Evolutionary conservation across 2,888 invertebrate genomes (phyloP).

Genomic region (Cephonodes hylas): DNA sequence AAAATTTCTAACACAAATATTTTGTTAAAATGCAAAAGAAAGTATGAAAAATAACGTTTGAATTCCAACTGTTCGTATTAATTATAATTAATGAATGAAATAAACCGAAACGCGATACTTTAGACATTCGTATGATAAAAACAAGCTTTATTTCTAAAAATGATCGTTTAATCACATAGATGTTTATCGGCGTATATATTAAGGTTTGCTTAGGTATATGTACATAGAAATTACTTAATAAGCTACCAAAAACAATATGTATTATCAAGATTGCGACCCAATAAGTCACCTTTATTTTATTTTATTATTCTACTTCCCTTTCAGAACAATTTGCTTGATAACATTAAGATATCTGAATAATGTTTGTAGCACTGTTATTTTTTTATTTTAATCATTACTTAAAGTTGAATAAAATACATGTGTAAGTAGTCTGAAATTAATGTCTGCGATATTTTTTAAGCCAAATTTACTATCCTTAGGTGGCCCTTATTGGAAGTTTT

Average conservation of each 20-base stretch:
- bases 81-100: conserved; percentile 5
- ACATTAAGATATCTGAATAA: too few relatives aligned
- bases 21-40: background rate
- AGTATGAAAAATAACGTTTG: conserved; percentile 1
- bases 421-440: background rate
- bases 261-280: too few relatives aligned
- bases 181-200: background rate
- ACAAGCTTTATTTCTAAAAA: background rate
- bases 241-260: too few relatives aligned
- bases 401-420: too few relatives aligned
- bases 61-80: background rate
- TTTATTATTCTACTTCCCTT: too few relatives aligned
- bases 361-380: too few relatives aligned
- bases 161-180: background rate
- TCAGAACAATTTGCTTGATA: too few relatives aligned
- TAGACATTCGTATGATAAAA: background rate
- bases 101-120: background rate
- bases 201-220: background rate
- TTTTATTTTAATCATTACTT: too few relatives aligned
- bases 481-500: too few relatives aligned
- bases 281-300: too few relatives aligned
- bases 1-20: background rate
- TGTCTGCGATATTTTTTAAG: background rate
- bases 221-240: background rate
- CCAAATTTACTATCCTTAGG: too few relatives aligned